These are phyloP conservation scores for Hylaeus volcanicus DNA, from an alignment of 1,140 invertebrate species.

Conservation along the genomic window DNA sequence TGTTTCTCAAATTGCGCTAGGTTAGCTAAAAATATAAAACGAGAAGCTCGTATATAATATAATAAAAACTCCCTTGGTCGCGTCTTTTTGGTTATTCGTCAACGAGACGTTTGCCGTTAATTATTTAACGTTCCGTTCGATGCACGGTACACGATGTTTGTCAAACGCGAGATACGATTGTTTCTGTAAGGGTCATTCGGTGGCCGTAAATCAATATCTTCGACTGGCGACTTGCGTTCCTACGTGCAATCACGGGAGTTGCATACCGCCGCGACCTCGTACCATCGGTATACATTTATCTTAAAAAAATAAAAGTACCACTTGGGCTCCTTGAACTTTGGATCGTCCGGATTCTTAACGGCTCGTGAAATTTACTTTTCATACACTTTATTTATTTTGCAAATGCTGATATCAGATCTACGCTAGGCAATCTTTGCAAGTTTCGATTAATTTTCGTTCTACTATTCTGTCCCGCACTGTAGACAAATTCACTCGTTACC, in stretches of 20 bases:
- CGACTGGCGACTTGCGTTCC: conserved; percentile 14
- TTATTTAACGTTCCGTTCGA: neutral
- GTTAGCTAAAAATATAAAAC: too few relatives aligned
- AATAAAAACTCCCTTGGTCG: too few relatives aligned
- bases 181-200: neutral
- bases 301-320: neutral
- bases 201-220: conserved; percentile 16
- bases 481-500: neutral
- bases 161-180: conserved; percentile 8
- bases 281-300: neutral
- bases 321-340: neutral
- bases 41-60: too few relatives aligned
- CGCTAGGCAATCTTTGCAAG: too few relatives aligned
- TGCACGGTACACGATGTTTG: neutral
- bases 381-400: neutral
- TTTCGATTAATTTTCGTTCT: too few relatives aligned
- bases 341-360: neutral
- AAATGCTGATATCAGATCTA: neutral
- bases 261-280: conserved; percentile 6
- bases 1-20: too few relatives aligned
- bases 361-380: neutral
- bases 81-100: too few relatives aligned
- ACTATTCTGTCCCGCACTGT: too few relatives aligned
- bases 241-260: neutral
- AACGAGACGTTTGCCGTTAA: neutral